phyloP scores from a whole-genome alignment of 2,888 invertebrate genomes.

The Perdita meconis region DNA sequence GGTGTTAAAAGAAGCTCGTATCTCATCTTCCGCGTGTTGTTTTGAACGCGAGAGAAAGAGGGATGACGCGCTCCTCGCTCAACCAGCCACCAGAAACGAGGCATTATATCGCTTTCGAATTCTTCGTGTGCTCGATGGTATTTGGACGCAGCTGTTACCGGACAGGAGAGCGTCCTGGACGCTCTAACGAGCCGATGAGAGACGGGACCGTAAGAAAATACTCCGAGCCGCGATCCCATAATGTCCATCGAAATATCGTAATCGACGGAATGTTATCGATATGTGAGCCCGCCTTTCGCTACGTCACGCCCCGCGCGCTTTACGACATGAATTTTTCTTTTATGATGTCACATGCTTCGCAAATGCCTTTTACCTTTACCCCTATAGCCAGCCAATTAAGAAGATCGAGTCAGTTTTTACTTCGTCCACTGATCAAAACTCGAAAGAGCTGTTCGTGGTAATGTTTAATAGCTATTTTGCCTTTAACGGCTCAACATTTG shows the following conservation, averaged over 20 bases:
- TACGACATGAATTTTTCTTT: slow-evolving; percentile 5
- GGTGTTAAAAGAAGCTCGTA: not conserved
- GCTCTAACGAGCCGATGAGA: slow-evolving; percentile 50
- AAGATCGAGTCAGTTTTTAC: not conserved
- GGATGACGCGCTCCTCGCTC: slow-evolving; percentile 35
- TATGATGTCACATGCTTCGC: not conserved
- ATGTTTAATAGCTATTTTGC: too few species aligned
- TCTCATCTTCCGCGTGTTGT: slow-evolving; percentile 23
- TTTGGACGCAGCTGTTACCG: slow-evolving; percentile 78
- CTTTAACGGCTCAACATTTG: too few species aligned
- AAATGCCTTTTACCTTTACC: slow-evolving; percentile 15
- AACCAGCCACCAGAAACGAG: slow-evolving; percentile 52
- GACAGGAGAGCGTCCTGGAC: slow-evolving; percentile 29
- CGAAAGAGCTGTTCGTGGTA: too few species aligned
- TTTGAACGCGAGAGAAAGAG: not conserved
- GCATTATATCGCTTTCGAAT: slow-evolving; percentile 80
- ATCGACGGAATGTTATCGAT: slow-evolving; percentile 7
- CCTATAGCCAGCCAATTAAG: not conserved
- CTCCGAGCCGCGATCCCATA: slow-evolving; percentile 17
- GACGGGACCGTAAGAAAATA: slow-evolving; percentile 10
- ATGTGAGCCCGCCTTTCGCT: not conserved
- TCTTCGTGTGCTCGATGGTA: slow-evolving; percentile 72
- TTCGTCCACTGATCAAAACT: not conserved
- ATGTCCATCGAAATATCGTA: slow-evolving; percentile 39
- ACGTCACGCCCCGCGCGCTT: not conserved